Evolutionary conservation across 2,113 vertebrate species (phyloP).

Genomic region (Polypterus senegalus): DNA sequence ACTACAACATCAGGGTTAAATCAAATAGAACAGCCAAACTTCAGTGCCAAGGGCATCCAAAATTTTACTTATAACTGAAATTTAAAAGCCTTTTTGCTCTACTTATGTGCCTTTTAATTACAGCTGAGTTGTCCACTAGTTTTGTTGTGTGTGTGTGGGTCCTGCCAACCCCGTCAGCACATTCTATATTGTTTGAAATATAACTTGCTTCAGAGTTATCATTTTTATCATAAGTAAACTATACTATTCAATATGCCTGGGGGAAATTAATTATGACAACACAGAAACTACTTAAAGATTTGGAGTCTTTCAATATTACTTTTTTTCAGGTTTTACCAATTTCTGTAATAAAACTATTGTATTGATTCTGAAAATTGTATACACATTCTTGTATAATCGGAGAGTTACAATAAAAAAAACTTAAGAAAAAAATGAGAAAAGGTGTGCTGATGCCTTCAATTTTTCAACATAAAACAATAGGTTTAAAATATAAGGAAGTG

Average conservation of each 20-base stretch:
- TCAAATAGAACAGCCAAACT: not conserved
- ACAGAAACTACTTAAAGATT: not conserved
- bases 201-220: not conserved
- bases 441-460: no score
- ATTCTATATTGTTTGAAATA: not conserved
- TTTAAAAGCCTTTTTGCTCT: slow-evolving; percentile 12
- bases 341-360: slow-evolving; percentile 22
- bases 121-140: slow-evolving; percentile 19
- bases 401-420: slow-evolving; percentile 41
- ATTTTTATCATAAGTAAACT: not conserved
- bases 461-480: no score
- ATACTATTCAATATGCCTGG: not conserved
- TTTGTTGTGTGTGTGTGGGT: not conserved
- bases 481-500: no score
- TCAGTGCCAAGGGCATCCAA: not conserved
- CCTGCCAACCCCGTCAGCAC: not conserved
- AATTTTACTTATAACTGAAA: slow-evolving; percentile 10
- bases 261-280: not conserved
- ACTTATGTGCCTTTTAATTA: slow-evolving; percentile 32
- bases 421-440: no score
- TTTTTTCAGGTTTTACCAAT: slow-evolving; percentile 15
- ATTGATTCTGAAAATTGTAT: slow-evolving; percentile 27
- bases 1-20: not conserved
- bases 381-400: slow-evolving; percentile 27
- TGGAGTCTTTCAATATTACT: not conserved